Evolutionary conservation across 2,797 vertebrate species (phyloP), one percentile per base, ranked within the genome.

Genomic region (Rachycentron canadum): DNA sequence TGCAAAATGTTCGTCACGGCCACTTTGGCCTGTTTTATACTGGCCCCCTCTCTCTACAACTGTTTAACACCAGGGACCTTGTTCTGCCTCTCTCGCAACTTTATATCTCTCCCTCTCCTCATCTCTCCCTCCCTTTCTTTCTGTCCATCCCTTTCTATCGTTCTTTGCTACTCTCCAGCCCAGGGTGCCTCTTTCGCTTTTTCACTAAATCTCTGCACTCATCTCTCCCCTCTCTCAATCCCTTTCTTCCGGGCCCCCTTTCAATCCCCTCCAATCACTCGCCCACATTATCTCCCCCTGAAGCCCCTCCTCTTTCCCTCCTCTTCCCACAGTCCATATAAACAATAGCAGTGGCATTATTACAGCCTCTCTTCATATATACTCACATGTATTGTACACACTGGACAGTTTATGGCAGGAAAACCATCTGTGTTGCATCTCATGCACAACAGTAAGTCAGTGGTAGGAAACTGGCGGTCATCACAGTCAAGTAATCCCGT

Each of bases 251-350:
- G 56, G 85, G 74, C 69, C 79, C 88, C 81, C 78, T 53, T 92
- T 87, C 83, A 88, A 76, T 64, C 73, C 74, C 77, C 65, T 76
- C 77, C 87, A 73, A 60, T 84, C 49, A 34, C 43, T 81, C 49
- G 30, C 82, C 82, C 7, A 17, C 74, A 91, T 89, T 83, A 86
- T 90, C 69, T 81, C 67, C 56, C 52, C 68, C 73, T 60, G 14
- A 73, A 52, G 60, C 57, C 72, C 86, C 76, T 83, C 76, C 86
- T 71, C 43, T 80, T 64, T 79, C 72, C 61, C 86, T 82, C 79
- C 52, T 91, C 88, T 90, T 92, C 91, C 85, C 90, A 91, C 88
- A 92, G 84, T 87, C 73, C 40, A 72, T 70, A 76, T 74, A 79
- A 87, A 87, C 85, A 90, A 88, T 65, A 62, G 60, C 12, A 26